These are phyloP conservation scores for Aphelinus certus DNA, from an alignment of 1,140 invertebrate species.

Conservation along the genomic window DNA sequence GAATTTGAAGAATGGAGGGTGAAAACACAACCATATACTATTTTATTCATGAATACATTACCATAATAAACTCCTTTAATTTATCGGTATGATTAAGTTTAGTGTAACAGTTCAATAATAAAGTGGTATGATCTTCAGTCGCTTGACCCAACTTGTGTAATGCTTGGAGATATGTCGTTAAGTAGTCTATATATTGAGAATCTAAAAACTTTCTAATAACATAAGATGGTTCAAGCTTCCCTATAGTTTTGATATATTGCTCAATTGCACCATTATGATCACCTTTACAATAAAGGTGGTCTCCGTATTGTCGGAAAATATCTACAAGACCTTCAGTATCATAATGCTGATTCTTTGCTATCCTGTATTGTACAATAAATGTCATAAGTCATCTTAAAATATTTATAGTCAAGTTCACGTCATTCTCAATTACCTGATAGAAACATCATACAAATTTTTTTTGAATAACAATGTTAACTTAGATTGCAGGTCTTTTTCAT, in stretches of 20 bases:
- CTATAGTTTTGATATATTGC: constrained; percentile 94
- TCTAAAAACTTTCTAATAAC: constrained; percentile 93
- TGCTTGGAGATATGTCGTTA: constrained; percentile 88
- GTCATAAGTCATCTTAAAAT: too few relatives aligned
- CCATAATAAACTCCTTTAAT: constrained; percentile 90
- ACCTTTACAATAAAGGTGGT: constrained; percentile 90
- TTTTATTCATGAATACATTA: too few relatives aligned
- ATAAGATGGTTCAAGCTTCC: constrained; percentile 92
- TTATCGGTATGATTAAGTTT: constrained; percentile 84
- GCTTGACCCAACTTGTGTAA: constrained; percentile 87
- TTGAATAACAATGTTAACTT: constrained; percentile 90
- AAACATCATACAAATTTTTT: constrained; percentile 93
- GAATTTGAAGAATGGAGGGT: too few relatives aligned
- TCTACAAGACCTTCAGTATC: constrained; percentile 87
- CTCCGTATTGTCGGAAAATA: constrained; percentile 93
- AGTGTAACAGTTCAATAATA: constrained; percentile 91
- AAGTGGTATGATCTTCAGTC: constrained; percentile 90
- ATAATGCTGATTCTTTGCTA: constrained; percentile 92
- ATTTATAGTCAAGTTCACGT: too few relatives aligned
- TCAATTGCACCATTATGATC: constrained; percentile 90
- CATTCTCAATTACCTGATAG: constrained; percentile 81
- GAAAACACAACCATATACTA: too few relatives aligned
- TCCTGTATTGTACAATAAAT: constrained; percentile 65
- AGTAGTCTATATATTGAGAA: constrained; percentile 87
- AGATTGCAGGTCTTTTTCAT: constrained; percentile 91